Conservation (phyloP, 37 sponge, comb jelly and placozoan species). For the Bolinopsis microptera region DNA sequence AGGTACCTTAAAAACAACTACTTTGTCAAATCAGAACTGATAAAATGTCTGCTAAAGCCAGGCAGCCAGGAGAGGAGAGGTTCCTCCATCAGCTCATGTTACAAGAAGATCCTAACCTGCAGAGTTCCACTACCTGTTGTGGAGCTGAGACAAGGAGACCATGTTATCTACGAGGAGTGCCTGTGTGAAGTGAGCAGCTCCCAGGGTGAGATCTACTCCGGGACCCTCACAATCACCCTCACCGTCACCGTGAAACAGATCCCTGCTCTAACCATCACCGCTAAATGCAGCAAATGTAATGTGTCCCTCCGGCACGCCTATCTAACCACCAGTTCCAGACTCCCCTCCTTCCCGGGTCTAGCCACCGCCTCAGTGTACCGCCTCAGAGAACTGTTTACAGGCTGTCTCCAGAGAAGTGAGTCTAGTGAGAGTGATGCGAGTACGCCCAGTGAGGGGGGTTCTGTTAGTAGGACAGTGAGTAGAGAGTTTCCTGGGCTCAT, state of each 20-base stretch:
- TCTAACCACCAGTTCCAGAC: background rate
- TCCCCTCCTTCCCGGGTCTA: background rate
- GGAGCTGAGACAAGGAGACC: background rate
- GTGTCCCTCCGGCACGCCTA: constrained; percentile 9
- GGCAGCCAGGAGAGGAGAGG: background rate
- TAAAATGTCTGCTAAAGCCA: background rate
- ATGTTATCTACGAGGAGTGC: background rate
- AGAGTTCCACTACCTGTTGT: background rate
- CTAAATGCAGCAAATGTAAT: background rate
- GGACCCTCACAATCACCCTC: background rate
- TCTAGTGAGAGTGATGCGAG: constrained; percentile 5
- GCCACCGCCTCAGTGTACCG: constrained; percentile 17
- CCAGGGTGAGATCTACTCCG: background rate
- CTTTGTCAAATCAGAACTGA: background rate
- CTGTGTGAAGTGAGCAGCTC: background rate
- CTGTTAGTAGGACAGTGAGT: background rate
- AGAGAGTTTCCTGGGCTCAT: background rate
- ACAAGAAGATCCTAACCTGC: background rate
- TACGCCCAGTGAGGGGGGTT: background rate
- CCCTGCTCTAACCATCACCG: background rate
- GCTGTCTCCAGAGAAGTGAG: background rate
- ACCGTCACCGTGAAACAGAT: background rate
- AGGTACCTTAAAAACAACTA: background rate
- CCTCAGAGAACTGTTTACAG: background rate
- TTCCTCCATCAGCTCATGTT: background rate